Conservation (phyloP, 2,113 vertebrate genomes). For the Trinectes maculatus region DNA sequence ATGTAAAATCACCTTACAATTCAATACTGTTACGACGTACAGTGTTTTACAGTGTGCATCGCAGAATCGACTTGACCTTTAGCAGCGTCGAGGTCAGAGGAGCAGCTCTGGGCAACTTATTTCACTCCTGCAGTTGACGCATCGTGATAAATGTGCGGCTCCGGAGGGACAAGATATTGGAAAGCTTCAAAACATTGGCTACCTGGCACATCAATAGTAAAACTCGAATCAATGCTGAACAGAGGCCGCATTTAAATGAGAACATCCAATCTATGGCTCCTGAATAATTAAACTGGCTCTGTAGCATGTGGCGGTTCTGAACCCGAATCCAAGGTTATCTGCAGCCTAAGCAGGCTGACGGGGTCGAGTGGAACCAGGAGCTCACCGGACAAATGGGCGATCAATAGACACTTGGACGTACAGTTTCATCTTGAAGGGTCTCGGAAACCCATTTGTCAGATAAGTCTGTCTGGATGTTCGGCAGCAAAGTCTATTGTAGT, state of each 20-base stretch:
- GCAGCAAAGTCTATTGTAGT: conserved; percentile 42
- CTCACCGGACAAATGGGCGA: conserved; percentile 46
- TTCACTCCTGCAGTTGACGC: conserved; percentile 16
- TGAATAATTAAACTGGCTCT: conserved; percentile 62
- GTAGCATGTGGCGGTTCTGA: conserved; percentile 27
- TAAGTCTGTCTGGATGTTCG: conserved; percentile 46
- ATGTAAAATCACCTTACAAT: neutral
- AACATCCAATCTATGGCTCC: conserved; percentile 54
- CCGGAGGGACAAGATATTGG: conserved; percentile 28
- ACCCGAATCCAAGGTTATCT: conserved; percentile 51
- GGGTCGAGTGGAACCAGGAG: conserved; percentile 15
- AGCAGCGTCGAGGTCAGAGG: conserved; percentile 19
- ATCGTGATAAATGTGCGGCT: conserved; percentile 33
- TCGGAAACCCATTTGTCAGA: conserved; percentile 53
- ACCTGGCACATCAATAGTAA: conserved; percentile 58
- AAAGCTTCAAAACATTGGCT: conserved; percentile 42
- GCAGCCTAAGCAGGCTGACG: conserved; percentile 39
- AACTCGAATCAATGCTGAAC: conserved; percentile 64
- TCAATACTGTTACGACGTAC: neutral
- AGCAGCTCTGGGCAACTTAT: conserved; percentile 11
- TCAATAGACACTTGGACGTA: conserved; percentile 46
- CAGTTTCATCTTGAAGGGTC: conserved; percentile 59
- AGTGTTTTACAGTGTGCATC: neutral
- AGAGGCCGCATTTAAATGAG: conserved; percentile 63
- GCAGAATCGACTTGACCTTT: conserved; percentile 28